Conservation (phyloP, 2,113 vertebrate genomes). For the Machaerirhynchus nigripectus region DNA sequence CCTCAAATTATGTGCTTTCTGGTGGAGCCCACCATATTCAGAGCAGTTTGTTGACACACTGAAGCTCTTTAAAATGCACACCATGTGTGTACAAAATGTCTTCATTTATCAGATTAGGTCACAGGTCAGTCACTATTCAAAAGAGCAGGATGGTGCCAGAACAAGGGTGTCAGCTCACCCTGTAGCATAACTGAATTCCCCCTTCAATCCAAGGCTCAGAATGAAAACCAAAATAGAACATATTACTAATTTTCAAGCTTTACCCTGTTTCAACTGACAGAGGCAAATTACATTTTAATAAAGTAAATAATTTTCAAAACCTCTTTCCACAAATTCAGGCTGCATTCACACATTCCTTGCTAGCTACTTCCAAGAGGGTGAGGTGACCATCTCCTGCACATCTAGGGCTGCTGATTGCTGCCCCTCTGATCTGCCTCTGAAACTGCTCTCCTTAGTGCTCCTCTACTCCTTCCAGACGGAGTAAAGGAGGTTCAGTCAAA, state of each 20-base stretch:
- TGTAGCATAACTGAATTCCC: not conserved
- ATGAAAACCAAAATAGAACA: not conserved
- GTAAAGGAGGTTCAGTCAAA: not conserved
- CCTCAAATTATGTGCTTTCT: not conserved
- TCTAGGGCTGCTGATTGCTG: not conserved
- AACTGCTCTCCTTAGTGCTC: not conserved
- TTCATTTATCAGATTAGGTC: constrained; percentile 10
- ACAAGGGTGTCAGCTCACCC: not conserved
- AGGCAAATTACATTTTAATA: not conserved
- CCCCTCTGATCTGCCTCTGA: not conserved
- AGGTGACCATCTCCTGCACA: not conserved
- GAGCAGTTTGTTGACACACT: not conserved
- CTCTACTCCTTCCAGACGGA: not conserved
- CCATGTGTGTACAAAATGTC: not conserved
- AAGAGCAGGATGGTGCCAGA: not conserved
- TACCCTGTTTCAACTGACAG: not conserved
- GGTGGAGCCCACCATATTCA: not conserved
- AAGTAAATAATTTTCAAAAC: not conserved
- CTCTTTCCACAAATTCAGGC: not conserved
- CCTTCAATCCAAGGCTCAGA: not conserved
- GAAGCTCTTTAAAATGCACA: constrained; percentile 1
- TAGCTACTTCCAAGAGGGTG: not conserved
- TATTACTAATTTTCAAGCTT: not conserved
- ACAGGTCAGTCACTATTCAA: not conserved
- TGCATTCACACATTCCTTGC: not conserved